Evolutionary conservation across 2,113 vertebrate genomes (phyloP).

Genomic region (Sterrhoptilus dennistouni): DNA sequence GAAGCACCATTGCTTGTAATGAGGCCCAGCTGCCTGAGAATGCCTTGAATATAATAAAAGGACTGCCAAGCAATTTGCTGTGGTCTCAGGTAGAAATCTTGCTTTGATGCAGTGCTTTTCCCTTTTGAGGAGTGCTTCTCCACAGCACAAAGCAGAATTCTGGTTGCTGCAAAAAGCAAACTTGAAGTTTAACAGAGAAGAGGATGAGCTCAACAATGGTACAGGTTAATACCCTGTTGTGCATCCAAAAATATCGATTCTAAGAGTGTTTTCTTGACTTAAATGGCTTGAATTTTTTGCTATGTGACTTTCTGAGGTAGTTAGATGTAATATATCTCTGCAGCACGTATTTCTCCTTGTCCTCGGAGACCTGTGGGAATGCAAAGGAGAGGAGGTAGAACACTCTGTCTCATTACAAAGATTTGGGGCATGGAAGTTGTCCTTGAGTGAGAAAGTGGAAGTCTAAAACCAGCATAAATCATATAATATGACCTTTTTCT

Average conservation of each 20-base stretch:
- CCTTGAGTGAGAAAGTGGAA: neutral
- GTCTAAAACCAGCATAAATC: neutral
- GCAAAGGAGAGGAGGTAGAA: neutral
- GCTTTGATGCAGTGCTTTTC: neutral
- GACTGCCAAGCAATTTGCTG: neutral
- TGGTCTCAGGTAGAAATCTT: neutral
- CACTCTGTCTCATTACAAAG: neutral
- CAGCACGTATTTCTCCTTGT: neutral
- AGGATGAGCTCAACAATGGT: neutral
- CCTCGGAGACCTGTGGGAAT: neutral
- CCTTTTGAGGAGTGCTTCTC: neutral
- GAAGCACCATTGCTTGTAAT: neutral
- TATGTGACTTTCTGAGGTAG: neutral
- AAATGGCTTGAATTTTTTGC: neutral
- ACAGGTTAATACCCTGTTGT: neutral
- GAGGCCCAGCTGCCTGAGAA: conserved; percentile 14
- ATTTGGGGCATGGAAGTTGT: neutral
- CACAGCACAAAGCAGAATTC: neutral
- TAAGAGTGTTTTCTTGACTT: neutral
- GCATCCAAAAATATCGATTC: neutral
- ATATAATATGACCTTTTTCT: neutral
- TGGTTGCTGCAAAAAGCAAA: neutral
- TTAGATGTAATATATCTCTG: neutral
- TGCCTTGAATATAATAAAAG: neutral
- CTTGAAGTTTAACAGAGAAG: neutral